Evolutionary conservation across 2,888 invertebrate genomes (phyloP).

Genomic region (Falcaria lacertinaria): DNA sequence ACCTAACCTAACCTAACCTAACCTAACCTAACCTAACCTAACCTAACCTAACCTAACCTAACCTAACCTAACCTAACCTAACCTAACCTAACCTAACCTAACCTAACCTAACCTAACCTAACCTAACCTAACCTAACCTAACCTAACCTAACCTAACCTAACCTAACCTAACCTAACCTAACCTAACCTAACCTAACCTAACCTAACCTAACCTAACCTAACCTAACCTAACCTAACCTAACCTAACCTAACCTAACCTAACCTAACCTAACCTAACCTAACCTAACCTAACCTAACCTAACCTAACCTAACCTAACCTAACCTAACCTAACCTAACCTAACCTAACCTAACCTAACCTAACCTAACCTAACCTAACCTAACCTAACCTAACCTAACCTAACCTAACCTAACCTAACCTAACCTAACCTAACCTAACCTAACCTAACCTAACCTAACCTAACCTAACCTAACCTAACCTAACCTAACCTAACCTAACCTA

Average conservation of each 20-base stretch:
- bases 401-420: constrained; percentile 15
- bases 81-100: constrained; percentile 11
- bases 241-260: constrained; percentile 10
- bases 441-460: constrained; percentile 16
- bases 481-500: constrained; percentile 10
- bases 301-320: constrained; percentile 12
- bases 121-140: constrained; percentile 11
- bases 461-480: constrained; percentile 8
- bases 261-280: constrained; percentile 11
- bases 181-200: constrained; percentile 8
- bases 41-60: constrained; percentile 13
- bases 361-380: constrained; percentile 10
- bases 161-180: constrained; percentile 9
- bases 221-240: constrained; percentile 8
- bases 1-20: constrained; percentile 10
- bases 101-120: constrained; percentile 11
- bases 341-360: constrained; percentile 12
- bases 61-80: constrained; percentile 11
- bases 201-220: constrained; percentile 8
- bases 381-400: constrained; percentile 9
- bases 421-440: constrained; percentile 16
- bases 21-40: constrained; percentile 11
- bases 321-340: constrained; percentile 16
- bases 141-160: constrained; percentile 11
- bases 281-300: constrained; percentile 12